Conservation (phyloP, 2,888 invertebrate genomes). For the Lepidochrysops patricia region DNA sequence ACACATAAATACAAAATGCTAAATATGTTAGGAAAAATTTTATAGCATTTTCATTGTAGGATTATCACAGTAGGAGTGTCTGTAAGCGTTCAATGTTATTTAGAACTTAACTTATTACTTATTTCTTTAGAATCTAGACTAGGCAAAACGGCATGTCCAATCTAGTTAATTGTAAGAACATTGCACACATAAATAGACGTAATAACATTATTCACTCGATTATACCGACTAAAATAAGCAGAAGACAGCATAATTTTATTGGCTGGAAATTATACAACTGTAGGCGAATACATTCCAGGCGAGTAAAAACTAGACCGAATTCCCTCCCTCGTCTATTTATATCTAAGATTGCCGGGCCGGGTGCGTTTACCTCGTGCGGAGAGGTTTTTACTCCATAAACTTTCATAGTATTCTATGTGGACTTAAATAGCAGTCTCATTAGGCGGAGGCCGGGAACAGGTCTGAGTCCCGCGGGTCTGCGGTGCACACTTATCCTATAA, state of each 20-base stretch:
- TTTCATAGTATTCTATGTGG: conserved; percentile 32
- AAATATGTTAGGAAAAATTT: no score
- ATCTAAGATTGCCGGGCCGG: conserved; percentile 28
- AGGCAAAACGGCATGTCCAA: not conserved
- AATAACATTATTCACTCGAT: conserved; percentile 1
- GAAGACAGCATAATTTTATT: conserved; percentile 15
- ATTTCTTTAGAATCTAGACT: no score
- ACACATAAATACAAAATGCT: no score
- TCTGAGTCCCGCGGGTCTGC: conserved; percentile 25
- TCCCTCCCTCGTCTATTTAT: conserved; percentile 36
- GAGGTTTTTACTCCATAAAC: conserved; percentile 35
- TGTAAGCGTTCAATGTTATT: no score
- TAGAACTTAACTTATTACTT: not conserved
- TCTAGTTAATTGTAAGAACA: not conserved
- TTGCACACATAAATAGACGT: not conserved
- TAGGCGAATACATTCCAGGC: conserved; percentile 19
- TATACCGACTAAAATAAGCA: not conserved
- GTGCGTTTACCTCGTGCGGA: conserved; percentile 35
- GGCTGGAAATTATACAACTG: conserved; percentile 24
- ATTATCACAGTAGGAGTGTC: no score
- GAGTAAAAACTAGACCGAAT: conserved; percentile 36
- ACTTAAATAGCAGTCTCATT: conserved; percentile 39
- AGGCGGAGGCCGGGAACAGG: conserved; percentile 34
- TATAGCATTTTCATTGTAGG: no score
- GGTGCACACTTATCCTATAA: conserved; percentile 14